phyloP scores from a whole-genome alignment of 2,888 invertebrate species.

The Agapetus fuscipes region DNA sequence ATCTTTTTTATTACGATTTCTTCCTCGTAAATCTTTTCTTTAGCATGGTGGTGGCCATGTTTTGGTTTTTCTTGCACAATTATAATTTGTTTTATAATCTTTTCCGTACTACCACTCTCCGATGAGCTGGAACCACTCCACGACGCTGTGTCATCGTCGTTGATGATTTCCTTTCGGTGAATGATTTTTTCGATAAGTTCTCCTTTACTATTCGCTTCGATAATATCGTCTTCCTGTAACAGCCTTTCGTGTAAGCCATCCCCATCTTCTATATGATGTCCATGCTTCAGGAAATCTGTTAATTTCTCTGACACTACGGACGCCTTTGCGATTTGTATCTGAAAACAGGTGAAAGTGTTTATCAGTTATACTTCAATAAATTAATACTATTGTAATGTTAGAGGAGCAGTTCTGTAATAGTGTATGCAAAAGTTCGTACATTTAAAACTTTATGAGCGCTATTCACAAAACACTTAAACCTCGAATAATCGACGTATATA shows the following conservation, averaged over 20 bases:
- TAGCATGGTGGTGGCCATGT: slow-evolving; percentile 18
- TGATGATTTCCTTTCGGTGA: slow-evolving; percentile 15
- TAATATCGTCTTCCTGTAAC: slow-evolving; percentile 13
- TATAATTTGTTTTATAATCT: slow-evolving; percentile 19
- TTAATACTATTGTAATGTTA: not conserved
- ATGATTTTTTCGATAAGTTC: slow-evolving; percentile 19
- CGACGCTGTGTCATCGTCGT: slow-evolving; percentile 14
- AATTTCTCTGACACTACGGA: slow-evolving; percentile 12
- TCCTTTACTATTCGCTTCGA: slow-evolving; percentile 19
- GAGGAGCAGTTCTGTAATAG: not conserved
- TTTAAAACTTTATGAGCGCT: not conserved
- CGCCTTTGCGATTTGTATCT: slow-evolving; percentile 17
- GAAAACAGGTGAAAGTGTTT: slow-evolving; percentile 2
- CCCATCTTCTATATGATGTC: slow-evolving; percentile 9
- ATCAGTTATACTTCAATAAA: not conserved
- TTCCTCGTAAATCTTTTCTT: slow-evolving; percentile 20
- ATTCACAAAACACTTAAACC: not conserved
- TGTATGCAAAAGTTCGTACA: not conserved
- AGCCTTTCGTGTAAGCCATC: slow-evolving; percentile 17
- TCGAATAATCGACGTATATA: too few relatives aligned
- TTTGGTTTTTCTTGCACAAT: slow-evolving; percentile 20
- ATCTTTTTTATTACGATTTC: slow-evolving; percentile 20
- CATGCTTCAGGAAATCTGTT: slow-evolving; percentile 15
- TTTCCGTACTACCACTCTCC: slow-evolving; percentile 18
- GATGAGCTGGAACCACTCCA: slow-evolving; percentile 15